Conservation (phyloP, 1,140 invertebrate genomes). For the Drosophila funebris region DNA sequence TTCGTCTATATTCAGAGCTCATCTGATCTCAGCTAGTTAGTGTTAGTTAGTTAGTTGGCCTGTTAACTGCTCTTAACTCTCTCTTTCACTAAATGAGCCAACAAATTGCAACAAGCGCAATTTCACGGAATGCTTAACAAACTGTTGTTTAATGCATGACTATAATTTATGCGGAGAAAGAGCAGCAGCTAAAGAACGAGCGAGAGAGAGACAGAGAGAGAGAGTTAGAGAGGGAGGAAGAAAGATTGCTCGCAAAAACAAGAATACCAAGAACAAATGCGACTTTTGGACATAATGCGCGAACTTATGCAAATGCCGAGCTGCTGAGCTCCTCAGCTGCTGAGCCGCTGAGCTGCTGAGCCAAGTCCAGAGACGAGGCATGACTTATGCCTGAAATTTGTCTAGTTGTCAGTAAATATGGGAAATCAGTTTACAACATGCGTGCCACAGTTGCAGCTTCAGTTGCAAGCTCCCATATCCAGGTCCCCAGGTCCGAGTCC, state of each 20-base stretch:
- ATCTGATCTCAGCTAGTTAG: not conserved
- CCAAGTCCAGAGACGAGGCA: constrained; percentile 42
- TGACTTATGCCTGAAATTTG: constrained; percentile 84
- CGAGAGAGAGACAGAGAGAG: not conserved
- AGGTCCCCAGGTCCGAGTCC: not conserved
- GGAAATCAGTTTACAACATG: constrained; percentile 83
- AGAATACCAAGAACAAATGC: constrained; percentile 74
- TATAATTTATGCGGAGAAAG: constrained; percentile 63
- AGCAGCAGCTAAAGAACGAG: not conserved
- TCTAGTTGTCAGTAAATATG: constrained; percentile 84
- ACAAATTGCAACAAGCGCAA: constrained; percentile 65
- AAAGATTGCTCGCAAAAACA: constrained; percentile 2
- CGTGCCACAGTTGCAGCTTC: constrained; percentile 61
- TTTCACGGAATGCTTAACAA: constrained; percentile 60
- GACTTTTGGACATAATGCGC: constrained; percentile 80
- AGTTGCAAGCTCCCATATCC: constrained; percentile 6
- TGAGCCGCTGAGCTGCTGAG: not conserved
- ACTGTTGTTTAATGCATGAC: constrained; percentile 65
- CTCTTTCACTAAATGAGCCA: constrained; percentile 64
- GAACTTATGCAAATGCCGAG: constrained; percentile 75
- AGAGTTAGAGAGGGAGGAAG: constrained; percentile 1
- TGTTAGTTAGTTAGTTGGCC: constrained; percentile 23
- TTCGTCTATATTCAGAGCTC: not conserved
- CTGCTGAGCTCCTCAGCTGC: not conserved
- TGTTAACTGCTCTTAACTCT: constrained; percentile 55